These are phyloP conservation scores for Choloepus hoffmanni DNA, from an alignment of 2,113 vertebrate genomes.

Conservation along the genomic window DNA sequence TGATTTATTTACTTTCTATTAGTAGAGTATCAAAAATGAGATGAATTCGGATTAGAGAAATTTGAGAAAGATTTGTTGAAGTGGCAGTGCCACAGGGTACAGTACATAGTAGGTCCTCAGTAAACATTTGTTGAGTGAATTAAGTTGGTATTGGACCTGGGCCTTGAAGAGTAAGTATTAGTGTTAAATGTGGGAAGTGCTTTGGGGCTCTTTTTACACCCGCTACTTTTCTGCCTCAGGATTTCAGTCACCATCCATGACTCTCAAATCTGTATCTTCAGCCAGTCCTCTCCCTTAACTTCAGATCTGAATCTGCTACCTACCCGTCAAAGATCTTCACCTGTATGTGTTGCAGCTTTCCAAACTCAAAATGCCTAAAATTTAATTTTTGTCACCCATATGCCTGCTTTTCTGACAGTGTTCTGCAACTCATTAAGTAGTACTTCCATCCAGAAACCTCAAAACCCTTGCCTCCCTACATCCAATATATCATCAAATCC, in stretches of 20 bases:
- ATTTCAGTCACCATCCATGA: not conserved
- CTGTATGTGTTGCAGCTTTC: constrained; percentile 31
- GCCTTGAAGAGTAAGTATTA: not conserved
- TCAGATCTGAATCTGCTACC: not conserved
- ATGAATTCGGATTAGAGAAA: not conserved
- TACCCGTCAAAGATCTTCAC: not conserved
- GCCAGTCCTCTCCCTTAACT: not conserved
- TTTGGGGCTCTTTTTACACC: not conserved
- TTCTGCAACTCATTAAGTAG: not conserved
- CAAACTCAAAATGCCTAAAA: not conserved
- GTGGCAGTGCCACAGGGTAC: not conserved
- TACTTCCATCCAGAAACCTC: not conserved
- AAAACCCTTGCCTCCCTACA: not conserved
- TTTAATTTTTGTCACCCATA: not conserved
- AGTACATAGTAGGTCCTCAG: too few relatives aligned
- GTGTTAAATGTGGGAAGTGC: not conserved
- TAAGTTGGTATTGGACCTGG: not conserved
- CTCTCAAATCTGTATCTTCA: not conserved
- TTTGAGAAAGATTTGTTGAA: not conserved
- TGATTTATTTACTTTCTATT: not conserved
- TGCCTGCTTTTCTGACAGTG: not conserved
- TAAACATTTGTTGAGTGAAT: not conserved
- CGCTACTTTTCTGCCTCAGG: not conserved
- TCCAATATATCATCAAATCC: not conserved
- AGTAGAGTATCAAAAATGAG: not conserved